Evolutionary conservation across 2,113 vertebrate species (phyloP), one percentile per base, ranked within the genome.

Genomic region (Hydropotes inermis): DNA sequence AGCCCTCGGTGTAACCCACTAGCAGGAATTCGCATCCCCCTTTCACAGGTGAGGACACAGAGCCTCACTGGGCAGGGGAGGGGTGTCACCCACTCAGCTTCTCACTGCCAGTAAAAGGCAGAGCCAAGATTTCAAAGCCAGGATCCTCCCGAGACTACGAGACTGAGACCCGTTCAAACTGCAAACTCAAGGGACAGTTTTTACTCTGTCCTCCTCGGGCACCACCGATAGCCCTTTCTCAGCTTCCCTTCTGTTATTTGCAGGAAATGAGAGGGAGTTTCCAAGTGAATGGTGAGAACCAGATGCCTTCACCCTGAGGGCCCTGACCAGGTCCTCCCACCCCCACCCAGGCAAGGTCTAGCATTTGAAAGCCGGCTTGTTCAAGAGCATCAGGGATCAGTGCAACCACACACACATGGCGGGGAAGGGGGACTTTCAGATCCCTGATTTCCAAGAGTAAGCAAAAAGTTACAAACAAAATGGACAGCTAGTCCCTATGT

Each of bases 251-350:
- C 36, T 39, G 19, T 39, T 54, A 82, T 45, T 61, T 28, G 25
- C 70, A 97, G 25, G 93, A 60, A 83, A 60, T 25, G 3, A 82
- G 36, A 74, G 13, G 25, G 61, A 60, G 25, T 23, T 86, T 94
- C 87, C 13, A 1, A 54, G 9, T 23, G 15, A n/a, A 64, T 1
- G 1, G 9, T 60, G 25, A 70, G 64, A 76, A 17, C 14, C 19
- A 17, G 47, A 64, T 39, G 17, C 82, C n/a, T 3, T 52, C 87
- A 27, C 45, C 14, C n/a, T 16, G 25, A 55, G 30, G 74, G 54
- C 74, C 58, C 58, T 85, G 43, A 57, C 17, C 43, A 11, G 16
- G 6, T 16, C 15, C 19, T 4, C 12, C 25, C 0, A 47, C 21
- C 15, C 0, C 1, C 45, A 25, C 13, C 60, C 16, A 78, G 30